Evolutionary conservation across 2,797 vertebrate genomes (phyloP).

Genomic region (Myripristis jacobus): DNA sequence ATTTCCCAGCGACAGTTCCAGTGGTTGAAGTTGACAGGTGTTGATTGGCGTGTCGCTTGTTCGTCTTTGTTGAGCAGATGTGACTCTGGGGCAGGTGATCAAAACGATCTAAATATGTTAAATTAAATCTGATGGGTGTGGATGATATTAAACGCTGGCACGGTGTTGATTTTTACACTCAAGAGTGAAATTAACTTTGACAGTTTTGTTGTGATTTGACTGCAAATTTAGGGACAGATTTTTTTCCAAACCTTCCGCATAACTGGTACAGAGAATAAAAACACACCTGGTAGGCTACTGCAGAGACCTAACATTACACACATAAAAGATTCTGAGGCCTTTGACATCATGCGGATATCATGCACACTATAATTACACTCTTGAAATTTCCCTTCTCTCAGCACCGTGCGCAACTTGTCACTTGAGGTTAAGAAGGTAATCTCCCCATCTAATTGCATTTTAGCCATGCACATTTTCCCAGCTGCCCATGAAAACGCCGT

Average conservation of each 20-base stretch:
- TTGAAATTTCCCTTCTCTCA: neutral
- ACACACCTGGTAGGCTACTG: neutral
- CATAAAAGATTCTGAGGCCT: neutral
- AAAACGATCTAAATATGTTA: constrained; percentile 29
- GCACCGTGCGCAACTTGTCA: constrained; percentile 28
- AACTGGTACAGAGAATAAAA: neutral
- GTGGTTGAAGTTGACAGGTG: constrained; percentile 40
- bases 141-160: constrained; percentile 9
- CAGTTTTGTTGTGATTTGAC: too few relatives aligned
- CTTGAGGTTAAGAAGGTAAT: constrained; percentile 22
- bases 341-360: neutral
- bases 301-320: neutral
- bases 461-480: neutral
- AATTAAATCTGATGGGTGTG: constrained; percentile 36
- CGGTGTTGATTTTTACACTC: constrained; percentile 12
- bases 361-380: neutral
- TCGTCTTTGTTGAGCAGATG: constrained; percentile 47
- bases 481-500: neutral
- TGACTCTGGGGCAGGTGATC: constrained; percentile 56
- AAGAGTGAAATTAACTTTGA: too few relatives aligned
- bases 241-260: neutral
- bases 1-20: too few relatives aligned
- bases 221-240: neutral
- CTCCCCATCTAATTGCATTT: constrained; percentile 26
- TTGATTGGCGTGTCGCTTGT: constrained; percentile 54